phyloP scores from a whole-genome alignment of 2,113 vertebrate species.

The Phocoena sinus region DNA sequence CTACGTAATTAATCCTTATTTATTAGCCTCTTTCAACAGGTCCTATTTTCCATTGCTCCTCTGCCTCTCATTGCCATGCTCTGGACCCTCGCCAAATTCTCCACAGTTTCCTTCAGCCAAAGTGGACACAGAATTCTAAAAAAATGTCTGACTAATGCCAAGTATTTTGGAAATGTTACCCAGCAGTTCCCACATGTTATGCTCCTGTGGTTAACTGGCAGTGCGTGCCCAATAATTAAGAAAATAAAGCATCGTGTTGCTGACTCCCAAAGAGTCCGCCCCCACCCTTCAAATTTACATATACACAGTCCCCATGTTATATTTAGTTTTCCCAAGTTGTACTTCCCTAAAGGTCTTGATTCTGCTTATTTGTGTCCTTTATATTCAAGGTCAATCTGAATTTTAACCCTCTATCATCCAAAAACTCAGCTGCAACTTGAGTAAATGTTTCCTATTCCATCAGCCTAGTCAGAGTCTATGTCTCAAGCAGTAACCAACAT shows the following conservation, averaged over 20 bases:
- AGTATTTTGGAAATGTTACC: conserved; percentile 38
- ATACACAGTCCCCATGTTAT: neutral
- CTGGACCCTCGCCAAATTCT: neutral
- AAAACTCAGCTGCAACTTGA: neutral
- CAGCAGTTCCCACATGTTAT: neutral
- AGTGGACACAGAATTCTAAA: neutral
- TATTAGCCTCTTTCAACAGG: neutral
- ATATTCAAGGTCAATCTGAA: conserved; percentile 24
- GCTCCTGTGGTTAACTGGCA: neutral
- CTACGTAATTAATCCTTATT: neutral
- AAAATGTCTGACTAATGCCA: neutral
- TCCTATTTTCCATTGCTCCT: neutral
- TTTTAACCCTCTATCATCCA: neutral
- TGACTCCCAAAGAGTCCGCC: neutral
- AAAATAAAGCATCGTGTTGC: conserved; percentile 30
- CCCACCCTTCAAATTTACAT: neutral
- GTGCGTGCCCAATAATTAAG: conserved; percentile 14
- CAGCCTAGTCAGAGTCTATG: neutral
- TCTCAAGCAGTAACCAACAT: neutral
- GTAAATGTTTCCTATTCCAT: neutral
- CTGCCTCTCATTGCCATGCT: neutral
- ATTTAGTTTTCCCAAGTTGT: conserved; percentile 43
- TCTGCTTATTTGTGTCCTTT: neutral
- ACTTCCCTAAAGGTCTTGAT: neutral
- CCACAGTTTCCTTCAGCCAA: neutral